Percentiles rank a stretch among this genome's conserved stretches.
Evolutionary conservation across 2,888 invertebrate genomes (phyloP).

Genomic region (Netelia fuscicornis): DNA sequence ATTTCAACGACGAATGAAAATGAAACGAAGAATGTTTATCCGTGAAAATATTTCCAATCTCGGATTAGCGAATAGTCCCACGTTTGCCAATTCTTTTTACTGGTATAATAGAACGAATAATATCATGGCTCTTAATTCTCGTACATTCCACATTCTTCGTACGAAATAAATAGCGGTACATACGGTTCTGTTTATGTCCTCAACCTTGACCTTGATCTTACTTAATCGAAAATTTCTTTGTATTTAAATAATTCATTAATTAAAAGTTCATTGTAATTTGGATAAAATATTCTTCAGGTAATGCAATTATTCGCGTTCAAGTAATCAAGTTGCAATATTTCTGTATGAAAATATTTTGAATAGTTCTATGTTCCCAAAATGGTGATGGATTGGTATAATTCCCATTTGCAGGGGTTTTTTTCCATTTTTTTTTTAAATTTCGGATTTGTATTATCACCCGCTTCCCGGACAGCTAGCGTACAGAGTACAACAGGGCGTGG

Average conservation of each 20-base stretch:
- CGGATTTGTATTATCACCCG: not conserved
- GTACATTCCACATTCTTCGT: not conserved
- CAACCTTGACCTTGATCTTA: not conserved
- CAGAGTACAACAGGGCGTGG: not conserved
- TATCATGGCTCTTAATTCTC: not conserved
- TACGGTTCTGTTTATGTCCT: not conserved
- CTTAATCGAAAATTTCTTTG: no score
- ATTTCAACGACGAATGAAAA: not conserved
- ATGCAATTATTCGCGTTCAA: no score
- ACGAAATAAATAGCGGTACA: not conserved
- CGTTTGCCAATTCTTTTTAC: not conserved
- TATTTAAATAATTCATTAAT: no score
- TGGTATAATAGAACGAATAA: not conserved
- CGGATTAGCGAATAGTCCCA: not conserved
- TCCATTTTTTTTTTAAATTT: not conserved
- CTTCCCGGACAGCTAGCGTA: not conserved
- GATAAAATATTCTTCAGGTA: no score
- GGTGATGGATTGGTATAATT: no score
- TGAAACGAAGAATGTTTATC: not conserved
- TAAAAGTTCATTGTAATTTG: no score
- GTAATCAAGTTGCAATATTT: no score
- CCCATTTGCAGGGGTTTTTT: not conserved
- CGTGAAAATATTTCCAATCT: not conserved
- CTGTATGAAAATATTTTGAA: no score
- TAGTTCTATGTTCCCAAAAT: no score